Conservation (phyloP, 2,888 invertebrate genomes). For the Leptinotarsa rubiginosa region DNA sequence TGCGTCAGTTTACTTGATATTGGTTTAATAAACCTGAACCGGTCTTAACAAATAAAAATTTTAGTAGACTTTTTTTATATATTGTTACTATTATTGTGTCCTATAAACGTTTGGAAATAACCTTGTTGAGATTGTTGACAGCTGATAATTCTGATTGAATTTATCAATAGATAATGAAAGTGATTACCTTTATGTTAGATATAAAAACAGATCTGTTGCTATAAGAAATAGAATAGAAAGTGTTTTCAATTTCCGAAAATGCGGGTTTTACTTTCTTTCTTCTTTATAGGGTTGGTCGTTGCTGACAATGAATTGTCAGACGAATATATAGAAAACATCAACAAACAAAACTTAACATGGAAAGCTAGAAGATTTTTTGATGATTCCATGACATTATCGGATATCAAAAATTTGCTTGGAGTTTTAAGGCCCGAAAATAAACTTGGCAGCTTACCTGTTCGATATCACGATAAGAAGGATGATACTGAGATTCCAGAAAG, state of each 20-base stretch:
- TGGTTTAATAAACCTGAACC: too few species aligned
- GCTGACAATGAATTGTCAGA: conserved; percentile 42
- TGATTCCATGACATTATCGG: conserved; percentile 65
- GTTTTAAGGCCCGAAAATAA: neutral
- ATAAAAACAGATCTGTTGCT: neutral
- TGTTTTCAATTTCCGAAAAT: neutral
- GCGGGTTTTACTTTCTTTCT: neutral
- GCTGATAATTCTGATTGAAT: neutral
- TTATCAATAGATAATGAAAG: neutral
- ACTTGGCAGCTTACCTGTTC: neutral
- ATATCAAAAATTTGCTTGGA: conserved; percentile 34
- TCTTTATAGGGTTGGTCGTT: neutral
- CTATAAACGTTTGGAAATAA: too few species aligned
- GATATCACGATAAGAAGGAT: conserved; percentile 15
- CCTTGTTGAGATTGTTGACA: too few species aligned
- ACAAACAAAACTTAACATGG: conserved; percentile 78
- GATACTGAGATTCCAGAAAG: conserved; percentile 71
- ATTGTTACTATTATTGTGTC: too few species aligned
- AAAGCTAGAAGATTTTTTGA: conserved; percentile 84
- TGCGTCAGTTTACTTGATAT: too few species aligned
- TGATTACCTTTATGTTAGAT: neutral
- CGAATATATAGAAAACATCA: conserved; percentile 66
- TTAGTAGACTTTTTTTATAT: too few species aligned
- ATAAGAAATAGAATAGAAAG: neutral
- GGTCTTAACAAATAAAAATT: too few species aligned